Evolutionary conservation across 2,888 invertebrate genomes (phyloP), one percentile per base, ranked within the genome.

Genomic region (Cataglyphis cursor): DNA sequence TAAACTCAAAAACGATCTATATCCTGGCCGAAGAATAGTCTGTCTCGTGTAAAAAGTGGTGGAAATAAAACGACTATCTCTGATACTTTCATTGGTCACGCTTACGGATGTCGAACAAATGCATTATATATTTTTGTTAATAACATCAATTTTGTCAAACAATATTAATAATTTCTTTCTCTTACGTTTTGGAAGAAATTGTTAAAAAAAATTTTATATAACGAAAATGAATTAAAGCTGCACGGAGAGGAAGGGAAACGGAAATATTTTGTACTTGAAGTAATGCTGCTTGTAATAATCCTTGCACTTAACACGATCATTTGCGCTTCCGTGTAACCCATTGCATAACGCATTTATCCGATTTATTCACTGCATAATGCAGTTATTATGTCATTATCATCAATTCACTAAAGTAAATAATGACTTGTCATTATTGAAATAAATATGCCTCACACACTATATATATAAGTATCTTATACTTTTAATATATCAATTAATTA

Each of bases 281-380:
- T 41, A 74, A 48, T 9, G 28, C 44, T 24, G 24, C 48, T 28
- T 3, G 28, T 31, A 61, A 28, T 51, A 57, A 48, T 68, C 41
- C 18, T 21, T 21, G 41, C 15, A 66, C 41, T 86, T 62, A 76
- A 73, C 74, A 51, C 54, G 64, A 73, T n/a, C 68, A 59, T 18
- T 66, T 73, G 64, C 44, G 51, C 74, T 83, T 83, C 88, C 83
- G 83, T 44, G 57, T 64, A 76, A 35, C 41, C 68, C 28, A 66
- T 88, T 86, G 62, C 82, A 64, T 80, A 86, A 88, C 31, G 59
- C 62, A 70, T 59, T 87, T 82, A 86, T 86, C 74, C 44, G 75
- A 64, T 57, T 74, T 48, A 15, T 21, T 24, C 41, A n/a, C 64
- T 28, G 81, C 44, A 66, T 68, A 51, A 70, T 72, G 31, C 54